Conservation (phyloP, 2,113 vertebrate genomes). For the Cephalopterus ornatus region DNA sequence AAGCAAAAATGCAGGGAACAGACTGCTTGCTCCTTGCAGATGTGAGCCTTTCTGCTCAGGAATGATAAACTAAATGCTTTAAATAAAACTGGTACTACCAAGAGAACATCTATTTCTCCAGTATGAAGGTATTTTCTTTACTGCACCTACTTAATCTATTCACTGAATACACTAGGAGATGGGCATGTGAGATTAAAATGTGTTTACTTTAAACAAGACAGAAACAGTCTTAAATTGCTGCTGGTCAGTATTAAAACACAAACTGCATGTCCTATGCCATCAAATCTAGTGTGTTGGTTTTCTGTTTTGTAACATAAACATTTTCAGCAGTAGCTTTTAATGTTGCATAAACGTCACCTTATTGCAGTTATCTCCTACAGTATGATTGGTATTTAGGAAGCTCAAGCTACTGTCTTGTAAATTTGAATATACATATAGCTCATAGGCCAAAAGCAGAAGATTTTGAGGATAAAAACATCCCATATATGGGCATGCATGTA, state of each 20-base stretch:
- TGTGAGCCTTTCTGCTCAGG: rapidly evolving
- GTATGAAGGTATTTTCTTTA: neutral
- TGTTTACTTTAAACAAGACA: neutral
- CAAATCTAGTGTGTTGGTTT: neutral
- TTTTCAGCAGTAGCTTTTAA: neutral
- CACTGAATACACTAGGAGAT: neutral
- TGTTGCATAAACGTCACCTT: neutral
- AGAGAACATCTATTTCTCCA: neutral
- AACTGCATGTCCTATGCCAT: neutral
- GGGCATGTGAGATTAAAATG: neutral
- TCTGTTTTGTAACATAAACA: neutral
- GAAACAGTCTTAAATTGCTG: neutral
- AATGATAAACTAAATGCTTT: neutral
- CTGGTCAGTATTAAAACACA: neutral
- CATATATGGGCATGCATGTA: rapidly evolving
- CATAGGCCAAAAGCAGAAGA: neutral
- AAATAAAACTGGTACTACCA: neutral
- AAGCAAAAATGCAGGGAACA: neutral
- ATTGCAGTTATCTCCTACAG: neutral
- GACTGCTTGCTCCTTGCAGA: neutral
- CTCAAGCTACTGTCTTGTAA: neutral
- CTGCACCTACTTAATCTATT: neutral
- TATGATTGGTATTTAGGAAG: neutral
- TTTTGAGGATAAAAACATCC: neutral
- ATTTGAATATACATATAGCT: neutral